These are phyloP conservation scores for Diaprepes abbreviatus DNA, from an alignment of 2,888 invertebrate genomes.

Conservation along the genomic window DNA sequence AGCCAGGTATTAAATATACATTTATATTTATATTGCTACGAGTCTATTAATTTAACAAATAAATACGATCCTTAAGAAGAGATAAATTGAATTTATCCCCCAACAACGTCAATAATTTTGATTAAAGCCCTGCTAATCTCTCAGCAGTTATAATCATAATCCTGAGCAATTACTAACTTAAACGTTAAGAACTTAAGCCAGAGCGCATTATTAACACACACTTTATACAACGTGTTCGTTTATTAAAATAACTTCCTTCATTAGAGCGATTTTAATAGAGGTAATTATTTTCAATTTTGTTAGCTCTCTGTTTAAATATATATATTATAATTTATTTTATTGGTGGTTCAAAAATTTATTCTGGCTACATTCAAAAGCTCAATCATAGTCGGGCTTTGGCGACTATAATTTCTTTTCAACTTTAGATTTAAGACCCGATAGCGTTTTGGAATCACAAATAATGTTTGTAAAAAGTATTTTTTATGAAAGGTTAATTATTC, in stretches of 20 bases:
- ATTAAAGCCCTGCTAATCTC: constrained; percentile 24
- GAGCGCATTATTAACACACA: constrained; percentile 14
- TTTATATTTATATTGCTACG: background rate
- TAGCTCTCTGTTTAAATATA: no score
- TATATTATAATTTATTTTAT: no score
- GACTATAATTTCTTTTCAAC: no score
- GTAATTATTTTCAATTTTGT: no score
- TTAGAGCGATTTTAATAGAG: no score
- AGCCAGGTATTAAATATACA: background rate
- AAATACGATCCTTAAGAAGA: constrained; percentile 8
- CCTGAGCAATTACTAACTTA: constrained; percentile 15
- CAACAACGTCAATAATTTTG: constrained; percentile 20
- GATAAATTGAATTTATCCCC: constrained; percentile 24
- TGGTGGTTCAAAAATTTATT: no score
- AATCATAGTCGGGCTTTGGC: no score
- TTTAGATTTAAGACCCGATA: no score
- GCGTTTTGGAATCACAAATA: no score
- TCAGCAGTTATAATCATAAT: constrained; percentile 19
- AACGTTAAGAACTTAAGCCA: constrained; percentile 12
- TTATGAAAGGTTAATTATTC: no score
- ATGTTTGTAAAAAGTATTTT: no score
- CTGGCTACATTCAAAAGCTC: no score
- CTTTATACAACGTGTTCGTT: constrained; percentile 1
- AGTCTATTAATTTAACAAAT: background rate
- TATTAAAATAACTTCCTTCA: background rate